Evolutionary conservation across 2,113 vertebrate genomes (phyloP), one percentile per base, ranked within the genome.

Genomic region (Acinonyx jubatus): DNA sequence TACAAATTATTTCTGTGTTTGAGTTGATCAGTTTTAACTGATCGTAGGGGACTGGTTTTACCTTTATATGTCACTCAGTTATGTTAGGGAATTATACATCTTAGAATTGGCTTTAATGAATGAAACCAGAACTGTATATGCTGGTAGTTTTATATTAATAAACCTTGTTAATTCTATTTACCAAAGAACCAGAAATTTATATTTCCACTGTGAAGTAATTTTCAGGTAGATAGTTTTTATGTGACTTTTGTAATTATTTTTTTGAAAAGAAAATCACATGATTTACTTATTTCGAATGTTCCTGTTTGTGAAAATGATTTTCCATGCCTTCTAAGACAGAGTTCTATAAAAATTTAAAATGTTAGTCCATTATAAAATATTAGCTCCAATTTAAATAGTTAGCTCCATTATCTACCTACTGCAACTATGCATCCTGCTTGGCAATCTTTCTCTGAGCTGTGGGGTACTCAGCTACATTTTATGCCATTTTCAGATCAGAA

Each of bases 191-290:
- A 65, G 27, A 84, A 23, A 65, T 82, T 38, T 41, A 12, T 68
- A 52, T 61, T 71, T 18, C 29, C 23, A 52, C 36, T 66, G 14
- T 79, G 8, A 66, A 89, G 13, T 81, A 48, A 50, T 88, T 90
- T 97, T 78, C 13, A 81, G 4, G 66, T 87, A 84, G n/a, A 13
- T 50, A 50, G 57, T 19, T 95, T 87, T 79, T 45, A 57, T 83
- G 90, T 23, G 78, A 33, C 10, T 68, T 91, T 85, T 78, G 3
- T 89, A 38, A 69, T 84, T 91, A 33, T 71, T 84, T 96, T 73
- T 79, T 7, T 86, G 63, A 23, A n/a, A 66, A 93, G 8, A 71
- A 84, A 84, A 81, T 91, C 50, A 65, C 0, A 1, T 7, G 25
- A 16, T 88, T 16, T 85, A 16, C 82, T 83, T 87, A 71, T n/a